Conservation (phyloP, 2,797 vertebrate species). For the Rhincodon typus region DNA sequence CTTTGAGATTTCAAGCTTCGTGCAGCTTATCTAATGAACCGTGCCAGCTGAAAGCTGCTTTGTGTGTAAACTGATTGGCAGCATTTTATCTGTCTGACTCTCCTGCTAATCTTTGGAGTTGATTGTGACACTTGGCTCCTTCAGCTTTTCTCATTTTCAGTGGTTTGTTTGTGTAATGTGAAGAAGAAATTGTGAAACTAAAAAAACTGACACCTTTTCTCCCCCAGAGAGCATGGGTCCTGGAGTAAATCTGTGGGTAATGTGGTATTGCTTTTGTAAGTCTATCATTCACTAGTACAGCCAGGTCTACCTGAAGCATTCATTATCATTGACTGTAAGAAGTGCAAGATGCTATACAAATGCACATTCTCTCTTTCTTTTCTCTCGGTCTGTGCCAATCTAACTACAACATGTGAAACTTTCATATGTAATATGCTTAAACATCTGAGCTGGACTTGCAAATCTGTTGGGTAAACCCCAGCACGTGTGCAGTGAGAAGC, state of each 20-base stretch:
- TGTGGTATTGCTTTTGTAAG: background rate
- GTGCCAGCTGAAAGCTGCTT: background rate
- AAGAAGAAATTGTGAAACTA: constrained; percentile 1
- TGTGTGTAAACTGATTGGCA: background rate
- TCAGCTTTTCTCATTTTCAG: background rate
- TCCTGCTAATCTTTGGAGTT: background rate
- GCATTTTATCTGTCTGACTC: background rate
- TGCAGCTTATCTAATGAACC: constrained; percentile 6
- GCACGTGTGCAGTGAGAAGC: background rate
- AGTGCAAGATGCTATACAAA: background rate
- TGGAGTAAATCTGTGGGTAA: background rate
- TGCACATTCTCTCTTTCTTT: background rate
- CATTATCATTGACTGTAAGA: background rate
- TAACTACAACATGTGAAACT: background rate
- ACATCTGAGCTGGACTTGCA: background rate
- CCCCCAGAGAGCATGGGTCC: too few relatives aligned
- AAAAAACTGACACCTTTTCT: background rate
- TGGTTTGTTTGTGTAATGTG: background rate
- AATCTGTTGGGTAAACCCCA: background rate
- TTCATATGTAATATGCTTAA: background rate
- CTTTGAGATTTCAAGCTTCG: constrained; percentile 6
- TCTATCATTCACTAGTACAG: background rate
- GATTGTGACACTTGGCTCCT: background rate
- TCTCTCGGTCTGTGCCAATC: background rate
- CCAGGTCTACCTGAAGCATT: background rate